Percentiles rank a stretch among this genome's conserved stretches.
Evolutionary conservation across 1,140 invertebrate species (phyloP).

Genomic region (Brachionus rubens): DNA sequence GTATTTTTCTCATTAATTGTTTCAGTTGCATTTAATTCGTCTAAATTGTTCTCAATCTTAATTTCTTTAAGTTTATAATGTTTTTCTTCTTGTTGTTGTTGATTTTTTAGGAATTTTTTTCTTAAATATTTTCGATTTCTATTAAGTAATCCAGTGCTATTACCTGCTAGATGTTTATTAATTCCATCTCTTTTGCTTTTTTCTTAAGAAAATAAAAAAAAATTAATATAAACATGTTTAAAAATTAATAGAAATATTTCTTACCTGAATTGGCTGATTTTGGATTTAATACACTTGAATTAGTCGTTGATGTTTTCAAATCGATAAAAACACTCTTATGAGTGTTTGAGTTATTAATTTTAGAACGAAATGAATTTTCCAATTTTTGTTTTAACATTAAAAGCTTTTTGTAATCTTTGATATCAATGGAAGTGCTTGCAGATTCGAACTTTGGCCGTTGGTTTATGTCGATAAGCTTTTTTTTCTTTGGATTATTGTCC

Average conservation of each 20-base stretch:
- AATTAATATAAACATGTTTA: no score
- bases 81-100: background rate
- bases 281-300: background rate
- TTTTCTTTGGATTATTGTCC: background rate
- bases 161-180: background rate
- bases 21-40: background rate
- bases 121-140: slow-evolving; percentile 1
- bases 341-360: background rate
- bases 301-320: background rate
- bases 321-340: slow-evolving; percentile 5
- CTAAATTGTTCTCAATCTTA: background rate
- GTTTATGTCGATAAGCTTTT: background rate
- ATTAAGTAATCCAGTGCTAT: background rate
- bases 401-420: slow-evolving; percentile 13
- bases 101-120: background rate
- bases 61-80: background rate
- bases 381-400: slow-evolving; percentile 13
- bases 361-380: slow-evolving; percentile 25
- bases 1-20: background rate
- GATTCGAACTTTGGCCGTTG: background rate
- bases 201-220: no score
- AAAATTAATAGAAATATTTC: no score
- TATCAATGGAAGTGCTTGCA: background rate
- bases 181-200: background rate
- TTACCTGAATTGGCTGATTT: no score